phyloP scores from a whole-genome alignment of 1,140 invertebrate species.

The Cydia fagiglandana region DNA sequence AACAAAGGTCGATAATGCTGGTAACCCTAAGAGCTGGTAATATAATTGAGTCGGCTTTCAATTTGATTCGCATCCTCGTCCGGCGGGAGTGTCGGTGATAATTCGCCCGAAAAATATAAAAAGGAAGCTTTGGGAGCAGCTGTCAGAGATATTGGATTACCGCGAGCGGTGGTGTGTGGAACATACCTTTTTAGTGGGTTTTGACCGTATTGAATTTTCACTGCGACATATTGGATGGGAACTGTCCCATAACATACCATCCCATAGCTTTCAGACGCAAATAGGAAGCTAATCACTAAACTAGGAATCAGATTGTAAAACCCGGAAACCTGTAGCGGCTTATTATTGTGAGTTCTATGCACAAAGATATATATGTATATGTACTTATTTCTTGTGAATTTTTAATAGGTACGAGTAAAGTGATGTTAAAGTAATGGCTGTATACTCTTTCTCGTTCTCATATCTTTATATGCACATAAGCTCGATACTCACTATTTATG shows the following conservation, averaged over 20 bases:
- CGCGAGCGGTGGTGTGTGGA: slow-evolving; percentile 16
- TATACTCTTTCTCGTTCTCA: no score
- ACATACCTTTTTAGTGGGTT: slow-evolving; percentile 30
- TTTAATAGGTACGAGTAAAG: no score
- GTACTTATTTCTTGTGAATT: no score
- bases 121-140: slow-evolving; percentile 60
- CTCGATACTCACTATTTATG: no score
- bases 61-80: slow-evolving; percentile 76
- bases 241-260: neutral
- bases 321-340: no score
- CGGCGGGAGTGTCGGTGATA: slow-evolving; percentile 72
- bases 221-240: slow-evolving; percentile 20
- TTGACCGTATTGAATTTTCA: slow-evolving; percentile 10
- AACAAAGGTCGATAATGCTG: slow-evolving; percentile 22
- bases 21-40: slow-evolving; percentile 64
- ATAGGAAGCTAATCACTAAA: no score
- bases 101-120: slow-evolving; percentile 78
- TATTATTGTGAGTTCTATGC: no score
- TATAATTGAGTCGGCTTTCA: slow-evolving; percentile 78
- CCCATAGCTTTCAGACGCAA: neutral
- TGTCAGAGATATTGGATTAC: slow-evolving; percentile 76
- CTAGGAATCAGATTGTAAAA: no score
- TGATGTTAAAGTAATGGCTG: no score
- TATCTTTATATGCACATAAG: no score
- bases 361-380: no score